Percentiles rank a stretch among this genome's conserved stretches.
phyloP scores from a whole-genome alignment of 2,797 vertebrate genomes.

The Gymnoscopelus microlampas region DNA sequence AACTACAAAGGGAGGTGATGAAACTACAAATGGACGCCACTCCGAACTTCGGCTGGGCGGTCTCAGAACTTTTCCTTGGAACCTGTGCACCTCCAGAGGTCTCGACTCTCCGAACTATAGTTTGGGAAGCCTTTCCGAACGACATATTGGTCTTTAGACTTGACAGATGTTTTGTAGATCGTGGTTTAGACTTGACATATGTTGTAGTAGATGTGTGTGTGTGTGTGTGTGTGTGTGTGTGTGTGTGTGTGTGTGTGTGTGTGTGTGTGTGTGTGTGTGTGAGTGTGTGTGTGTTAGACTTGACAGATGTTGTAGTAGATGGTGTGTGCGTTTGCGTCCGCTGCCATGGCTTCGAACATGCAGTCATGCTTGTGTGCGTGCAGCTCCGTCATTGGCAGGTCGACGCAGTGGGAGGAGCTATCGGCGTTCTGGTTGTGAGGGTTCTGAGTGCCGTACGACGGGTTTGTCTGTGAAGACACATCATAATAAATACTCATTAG shows the following conservation, averaged over 20 bases:
- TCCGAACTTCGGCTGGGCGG: too few species aligned
- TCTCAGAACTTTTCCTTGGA: too few species aligned
- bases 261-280: background rate
- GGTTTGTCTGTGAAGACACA: slow-evolving; percentile 53
- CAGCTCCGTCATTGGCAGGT: slow-evolving; percentile 75
- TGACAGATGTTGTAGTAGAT: slow-evolving; percentile 89
- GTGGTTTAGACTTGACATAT: background rate
- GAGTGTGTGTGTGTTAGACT: slow-evolving; percentile 72
- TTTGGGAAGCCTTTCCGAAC: too few species aligned
- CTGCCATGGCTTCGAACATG: slow-evolving; percentile 72
- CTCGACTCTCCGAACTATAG: too few species aligned
- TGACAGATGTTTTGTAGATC: slow-evolving; percentile 36
- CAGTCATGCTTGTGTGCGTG: slow-evolving; percentile 68
- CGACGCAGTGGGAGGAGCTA: slow-evolving; percentile 50
- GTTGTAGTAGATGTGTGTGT: background rate
- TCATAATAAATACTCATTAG: too few species aligned
- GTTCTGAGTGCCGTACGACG: slow-evolving; percentile 66
- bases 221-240: background rate
- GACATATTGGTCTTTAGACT: too few species aligned
- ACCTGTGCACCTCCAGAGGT: too few species aligned
- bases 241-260: background rate
- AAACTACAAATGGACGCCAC: too few species aligned
- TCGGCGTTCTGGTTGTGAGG: slow-evolving; percentile 26
- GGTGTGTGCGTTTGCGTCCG: slow-evolving; percentile 66
- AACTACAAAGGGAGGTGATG: too few species aligned